Conservation (phyloP, 2,797 vertebrate genomes). For the Malacoctenus gilli region DNA sequence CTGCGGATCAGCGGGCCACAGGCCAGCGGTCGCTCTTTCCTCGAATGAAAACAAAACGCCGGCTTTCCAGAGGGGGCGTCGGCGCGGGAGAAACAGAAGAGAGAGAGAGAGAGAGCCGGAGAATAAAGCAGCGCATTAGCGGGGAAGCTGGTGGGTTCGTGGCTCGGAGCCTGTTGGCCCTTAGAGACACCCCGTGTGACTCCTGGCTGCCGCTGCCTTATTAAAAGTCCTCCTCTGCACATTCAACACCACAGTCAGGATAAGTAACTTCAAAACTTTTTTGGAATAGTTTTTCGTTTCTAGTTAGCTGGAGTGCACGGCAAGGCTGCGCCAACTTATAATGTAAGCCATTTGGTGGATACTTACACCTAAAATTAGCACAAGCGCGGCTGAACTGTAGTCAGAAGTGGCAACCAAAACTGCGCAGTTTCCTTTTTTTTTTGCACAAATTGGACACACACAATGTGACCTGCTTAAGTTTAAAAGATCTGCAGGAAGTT, state of each 20-base stretch:
- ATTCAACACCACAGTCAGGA: conserved; percentile 40
- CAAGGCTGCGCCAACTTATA: conserved; percentile 14
- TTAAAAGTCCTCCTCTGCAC: conserved; percentile 55
- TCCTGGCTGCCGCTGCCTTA: conserved; percentile 45
- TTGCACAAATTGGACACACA: neutral
- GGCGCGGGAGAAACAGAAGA: conserved; percentile 3
- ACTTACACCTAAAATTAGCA: conserved; percentile 16
- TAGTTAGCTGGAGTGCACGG: conserved; percentile 21
- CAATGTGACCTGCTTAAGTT: too few relatives aligned
- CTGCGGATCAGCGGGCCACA: conserved; percentile 16
- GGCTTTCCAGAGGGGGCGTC: conserved; percentile 22
- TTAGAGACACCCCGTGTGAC: conserved; percentile 41
- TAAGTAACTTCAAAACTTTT: conserved; percentile 40
- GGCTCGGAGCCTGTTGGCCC: conserved; percentile 29
- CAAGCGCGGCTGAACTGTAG: conserved; percentile 1
- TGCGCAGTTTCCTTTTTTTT: too few relatives aligned
- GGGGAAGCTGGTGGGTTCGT: conserved; percentile 28
- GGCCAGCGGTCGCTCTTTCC: conserved; percentile 27
- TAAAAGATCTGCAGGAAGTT: too few relatives aligned
- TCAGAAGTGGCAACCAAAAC: neutral
- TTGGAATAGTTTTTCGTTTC: conserved; percentile 34
- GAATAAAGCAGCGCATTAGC: conserved; percentile 15
- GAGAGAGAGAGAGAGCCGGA: conserved; percentile 1
- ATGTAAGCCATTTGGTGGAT: conserved; percentile 17
- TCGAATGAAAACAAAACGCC: conserved; percentile 50